Conservation (phyloP, 2,113 vertebrate genomes). For the Toxostoma redivivum region DNA sequence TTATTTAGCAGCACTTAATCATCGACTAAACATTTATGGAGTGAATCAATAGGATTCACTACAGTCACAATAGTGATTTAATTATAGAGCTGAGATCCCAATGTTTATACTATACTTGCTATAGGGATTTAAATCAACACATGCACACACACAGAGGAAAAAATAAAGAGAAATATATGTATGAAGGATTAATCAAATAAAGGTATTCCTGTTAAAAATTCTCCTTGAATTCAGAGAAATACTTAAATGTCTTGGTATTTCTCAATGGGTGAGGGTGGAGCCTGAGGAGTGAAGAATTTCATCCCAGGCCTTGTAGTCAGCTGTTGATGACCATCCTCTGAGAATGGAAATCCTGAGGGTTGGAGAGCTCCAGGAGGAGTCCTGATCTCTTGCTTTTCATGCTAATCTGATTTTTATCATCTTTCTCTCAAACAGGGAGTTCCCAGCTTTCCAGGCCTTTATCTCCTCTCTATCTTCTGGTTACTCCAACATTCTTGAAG, state of each 20-base stretch:
- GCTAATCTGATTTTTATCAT: neutral
- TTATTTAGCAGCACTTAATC: neutral
- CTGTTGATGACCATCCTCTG: neutral
- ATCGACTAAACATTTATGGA: neutral
- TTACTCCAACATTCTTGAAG: neutral
- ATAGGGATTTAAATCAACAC: neutral
- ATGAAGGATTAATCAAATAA: neutral
- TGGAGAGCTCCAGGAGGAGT: neutral
- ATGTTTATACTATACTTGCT: neutral
- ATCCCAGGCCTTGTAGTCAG: neutral
- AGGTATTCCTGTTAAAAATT: neutral
- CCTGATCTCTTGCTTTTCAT: neutral
- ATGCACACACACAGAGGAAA: neutral
- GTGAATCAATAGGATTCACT: neutral
- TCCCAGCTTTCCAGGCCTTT: neutral
- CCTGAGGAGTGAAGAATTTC: neutral
- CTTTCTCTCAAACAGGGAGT: neutral
- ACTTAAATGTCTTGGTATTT: neutral
- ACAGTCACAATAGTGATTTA: neutral
- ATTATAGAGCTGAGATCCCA: neutral
- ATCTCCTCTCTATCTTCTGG: neutral
- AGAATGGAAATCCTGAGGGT: neutral
- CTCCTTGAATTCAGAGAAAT: neutral
- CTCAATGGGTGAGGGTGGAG: rapidly evolving
- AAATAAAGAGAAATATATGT: neutral